These are phyloP conservation scores for Phytoseiulus persimilis DNA, from an alignment of 2,888 invertebrate species.

Conservation along the genomic window DNA sequence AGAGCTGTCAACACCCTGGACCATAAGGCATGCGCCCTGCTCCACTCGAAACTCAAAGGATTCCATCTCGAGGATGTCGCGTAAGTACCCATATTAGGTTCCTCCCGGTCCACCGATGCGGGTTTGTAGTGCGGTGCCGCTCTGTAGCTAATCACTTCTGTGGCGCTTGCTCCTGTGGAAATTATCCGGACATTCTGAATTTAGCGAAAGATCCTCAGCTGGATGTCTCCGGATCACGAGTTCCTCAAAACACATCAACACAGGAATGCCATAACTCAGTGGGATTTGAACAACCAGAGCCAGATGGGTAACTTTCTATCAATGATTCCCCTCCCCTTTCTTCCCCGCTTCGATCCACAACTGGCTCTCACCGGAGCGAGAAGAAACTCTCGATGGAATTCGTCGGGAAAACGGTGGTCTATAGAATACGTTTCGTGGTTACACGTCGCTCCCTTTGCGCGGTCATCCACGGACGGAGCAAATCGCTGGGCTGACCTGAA, in stretches of 20 bases:
- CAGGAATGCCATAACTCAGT: no score
- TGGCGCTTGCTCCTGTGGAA: neutral
- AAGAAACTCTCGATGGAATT: no score
- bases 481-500: neutral
- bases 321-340: no score
- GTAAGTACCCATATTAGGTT: conserved; percentile 56
- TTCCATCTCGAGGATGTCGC: conserved; percentile 69
- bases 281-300: no score
- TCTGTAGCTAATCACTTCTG: neutral
- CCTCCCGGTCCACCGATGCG: neutral
- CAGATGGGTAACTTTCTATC: no score
- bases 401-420: neutral
- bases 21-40: conserved; percentile 79
- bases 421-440: neutral
- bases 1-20: conserved; percentile 75
- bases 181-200: no score
- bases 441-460: neutral
- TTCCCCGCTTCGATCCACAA: no score
- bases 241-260: no score
- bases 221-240: no score
- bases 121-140: neutral
- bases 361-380: no score
- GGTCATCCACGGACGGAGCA: neutral
- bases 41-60: conserved; percentile 67
- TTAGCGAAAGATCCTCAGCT: no score